These are phyloP conservation scores for Plagiodera versicolora DNA, from an alignment of 2,888 invertebrate species.

Conservation along the genomic window DNA sequence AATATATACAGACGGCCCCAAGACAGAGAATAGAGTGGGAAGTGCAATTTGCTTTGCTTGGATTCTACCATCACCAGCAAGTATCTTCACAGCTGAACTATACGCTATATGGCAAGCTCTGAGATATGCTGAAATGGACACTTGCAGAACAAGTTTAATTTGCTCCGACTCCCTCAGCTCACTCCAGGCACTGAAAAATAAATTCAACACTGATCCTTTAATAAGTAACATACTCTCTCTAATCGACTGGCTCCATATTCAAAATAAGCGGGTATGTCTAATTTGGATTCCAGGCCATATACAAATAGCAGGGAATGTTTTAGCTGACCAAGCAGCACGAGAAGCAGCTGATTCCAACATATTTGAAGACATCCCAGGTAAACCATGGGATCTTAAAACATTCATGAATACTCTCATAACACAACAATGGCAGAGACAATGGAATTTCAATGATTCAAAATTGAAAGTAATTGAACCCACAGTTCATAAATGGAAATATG, in stretches of 20 bases:
- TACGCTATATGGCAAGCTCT: conserved; percentile 4
- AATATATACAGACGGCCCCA: conserved; percentile 4
- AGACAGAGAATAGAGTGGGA: conserved; percentile 3
- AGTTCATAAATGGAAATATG: conserved; percentile 1
- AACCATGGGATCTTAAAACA: conserved; percentile 1
- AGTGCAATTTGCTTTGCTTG: not conserved
- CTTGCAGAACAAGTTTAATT: not conserved
- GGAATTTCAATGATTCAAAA: conserved; percentile 4
- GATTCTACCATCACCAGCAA: not conserved
- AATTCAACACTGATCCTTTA: not conserved
- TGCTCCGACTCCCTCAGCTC: not conserved
- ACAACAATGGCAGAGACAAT: conserved; percentile 4
- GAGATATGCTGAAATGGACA: conserved; percentile 8
- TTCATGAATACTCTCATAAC: not conserved
- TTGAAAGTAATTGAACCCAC: not conserved
- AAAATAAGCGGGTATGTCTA: not conserved
- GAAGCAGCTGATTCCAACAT: conserved; percentile 1
- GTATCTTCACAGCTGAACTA: not conserved
- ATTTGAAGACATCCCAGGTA: not conserved
- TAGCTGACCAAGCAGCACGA: not conserved
- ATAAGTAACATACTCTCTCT: not conserved
- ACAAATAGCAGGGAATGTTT: not conserved
- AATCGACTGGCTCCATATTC: not conserved
- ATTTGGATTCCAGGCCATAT: not conserved
- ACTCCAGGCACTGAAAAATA: not conserved